phyloP scores from a whole-genome alignment of 2,113 vertebrate species.

The Eclectus roratus region DNA sequence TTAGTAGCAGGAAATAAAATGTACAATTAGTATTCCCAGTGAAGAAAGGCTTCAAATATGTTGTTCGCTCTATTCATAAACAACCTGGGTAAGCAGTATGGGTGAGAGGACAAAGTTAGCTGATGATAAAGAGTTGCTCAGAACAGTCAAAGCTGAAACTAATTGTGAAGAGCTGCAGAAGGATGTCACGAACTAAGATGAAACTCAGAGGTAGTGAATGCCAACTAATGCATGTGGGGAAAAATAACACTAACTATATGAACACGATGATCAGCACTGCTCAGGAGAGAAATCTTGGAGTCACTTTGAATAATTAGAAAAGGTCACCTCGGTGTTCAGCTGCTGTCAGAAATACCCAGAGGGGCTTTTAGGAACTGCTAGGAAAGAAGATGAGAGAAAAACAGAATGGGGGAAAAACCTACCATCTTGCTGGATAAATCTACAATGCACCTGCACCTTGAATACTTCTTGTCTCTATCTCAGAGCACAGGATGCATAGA shows the following conservation, averaged over 20 bases:
- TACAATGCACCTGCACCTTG: neutral
- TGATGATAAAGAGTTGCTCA: neutral
- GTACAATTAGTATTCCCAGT: neutral
- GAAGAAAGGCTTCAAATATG: neutral
- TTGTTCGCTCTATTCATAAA: neutral
- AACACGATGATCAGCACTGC: neutral
- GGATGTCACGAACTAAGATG: neutral
- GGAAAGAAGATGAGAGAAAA: neutral
- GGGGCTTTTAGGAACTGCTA: neutral
- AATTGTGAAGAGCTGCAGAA: neutral
- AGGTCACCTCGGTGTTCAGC: constrained; percentile 4
- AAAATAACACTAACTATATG: neutral
- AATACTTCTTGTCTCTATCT: neutral
- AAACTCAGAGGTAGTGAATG: neutral
- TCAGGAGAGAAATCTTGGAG: constrained; percentile 23
- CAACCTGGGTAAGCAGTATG: neutral
- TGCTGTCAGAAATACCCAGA: constrained; percentile 2
- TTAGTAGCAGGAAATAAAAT: neutral
- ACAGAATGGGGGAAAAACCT: neutral
- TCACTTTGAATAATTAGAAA: constrained; percentile 21
- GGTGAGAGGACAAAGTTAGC: neutral
- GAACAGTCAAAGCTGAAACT: neutral
- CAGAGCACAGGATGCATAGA: neutral
- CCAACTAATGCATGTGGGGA: neutral
- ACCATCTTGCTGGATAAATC: neutral